Evolutionary conservation across 1,140 invertebrate genomes (phyloP).

Genomic region (Pectinophora gossypiella): DNA sequence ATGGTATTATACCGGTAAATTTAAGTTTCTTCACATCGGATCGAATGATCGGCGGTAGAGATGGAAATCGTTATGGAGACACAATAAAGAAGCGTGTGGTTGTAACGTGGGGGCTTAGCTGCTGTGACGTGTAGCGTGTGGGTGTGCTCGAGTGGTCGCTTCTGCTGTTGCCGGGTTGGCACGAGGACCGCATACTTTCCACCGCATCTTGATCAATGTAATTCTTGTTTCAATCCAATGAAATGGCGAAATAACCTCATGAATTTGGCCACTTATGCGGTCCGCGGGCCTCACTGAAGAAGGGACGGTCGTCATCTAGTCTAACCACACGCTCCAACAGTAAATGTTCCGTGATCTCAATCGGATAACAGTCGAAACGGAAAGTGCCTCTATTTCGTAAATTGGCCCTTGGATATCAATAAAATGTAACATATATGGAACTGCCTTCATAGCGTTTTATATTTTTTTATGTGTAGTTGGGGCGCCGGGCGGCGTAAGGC

Average conservation of each 20-base stretch:
- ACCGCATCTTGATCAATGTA: too few species aligned
- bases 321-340: constrained; percentile 32
- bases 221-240: too few species aligned
- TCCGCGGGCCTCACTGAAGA: too few species aligned
- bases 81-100: background rate
- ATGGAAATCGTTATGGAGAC: background rate
- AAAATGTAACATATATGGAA: constrained; percentile 42
- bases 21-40: constrained; percentile 50
- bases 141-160: background rate
- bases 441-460: constrained; percentile 67
- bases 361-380: constrained; percentile 36
- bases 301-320: constrained; percentile 1
- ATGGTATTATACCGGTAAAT: constrained; percentile 55
- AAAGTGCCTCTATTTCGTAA: constrained; percentile 59
- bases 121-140: background rate
- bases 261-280: too few species aligned
- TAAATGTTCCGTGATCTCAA: constrained; percentile 13
- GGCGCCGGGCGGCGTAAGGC: constrained; percentile 35
- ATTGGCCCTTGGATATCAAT: constrained; percentile 46
- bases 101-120: background rate
- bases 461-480: constrained; percentile 57
- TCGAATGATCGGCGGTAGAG: background rate
- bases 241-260: too few species aligned
- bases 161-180: too few species aligned
- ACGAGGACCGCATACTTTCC: too few species aligned